Evolutionary conservation across 2,113 vertebrate species (phyloP), one percentile per base, ranked within the genome.

Genomic region (Microcebus murinus): DNA sequence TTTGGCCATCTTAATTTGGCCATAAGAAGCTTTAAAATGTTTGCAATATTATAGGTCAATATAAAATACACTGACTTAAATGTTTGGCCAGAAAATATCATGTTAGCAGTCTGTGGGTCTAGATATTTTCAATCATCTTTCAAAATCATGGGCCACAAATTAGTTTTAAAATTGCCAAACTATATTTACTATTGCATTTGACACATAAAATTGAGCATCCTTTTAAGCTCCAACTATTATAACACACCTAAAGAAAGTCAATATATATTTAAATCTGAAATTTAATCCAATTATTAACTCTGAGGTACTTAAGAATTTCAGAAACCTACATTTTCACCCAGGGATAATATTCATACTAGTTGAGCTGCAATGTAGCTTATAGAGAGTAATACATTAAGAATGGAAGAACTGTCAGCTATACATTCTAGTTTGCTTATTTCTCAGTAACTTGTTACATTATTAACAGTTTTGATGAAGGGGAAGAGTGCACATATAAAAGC

Each of bases 21-120:
- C 50, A 87, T 96, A 95, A 65, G 63, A 93, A 87, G 25, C 23
- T 76, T 63, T 79, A 96, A 94, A 94, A 93, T 95, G 79, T 96
- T 89, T 93, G 86, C 65, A 95, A 91, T 96, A 92, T 97, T 94
- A 79, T 86, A 97, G 89, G 95, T 83, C 36, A 95, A 92, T 95
- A 98, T 96, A 92, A 98, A 97, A 97, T 94, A 97, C 71, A 97
- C 74, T 97, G 93, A 96, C 84, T 89, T 97, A 97, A 76, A 82
- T 95, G 50, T 96, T 97, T 97, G 92, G n/a, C 45, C 96, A 97
- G 93, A 97, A 97, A 97, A 67, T 97, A 94, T 94, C 87, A 96
- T 97, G 92, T 93, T 95, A 96, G 95, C 84, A 96, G 57, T 95
- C 87, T 87, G 87, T 97, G 87, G 88, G 74, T 97, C 92, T 57